phyloP scores from a whole-genome alignment of 35 echinoderm and acorn worm genomes.

The Ophioderma brevispina region DNA sequence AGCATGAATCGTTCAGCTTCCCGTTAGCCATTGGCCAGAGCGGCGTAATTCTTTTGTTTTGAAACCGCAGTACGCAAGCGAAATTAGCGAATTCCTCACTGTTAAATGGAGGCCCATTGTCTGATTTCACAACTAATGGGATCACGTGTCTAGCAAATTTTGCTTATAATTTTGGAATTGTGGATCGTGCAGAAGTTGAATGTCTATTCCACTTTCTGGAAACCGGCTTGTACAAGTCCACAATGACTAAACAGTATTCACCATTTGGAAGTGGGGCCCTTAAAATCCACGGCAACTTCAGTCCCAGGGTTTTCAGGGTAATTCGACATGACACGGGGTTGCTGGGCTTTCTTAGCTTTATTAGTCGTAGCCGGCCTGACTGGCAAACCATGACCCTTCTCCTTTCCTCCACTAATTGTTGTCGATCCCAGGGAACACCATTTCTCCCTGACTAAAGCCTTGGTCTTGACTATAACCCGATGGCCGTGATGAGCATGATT shows the following conservation, averaged over 20 bases:
- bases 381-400: constrained; percentile 47
- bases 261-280: constrained; percentile 42
- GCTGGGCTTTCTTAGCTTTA: background rate
- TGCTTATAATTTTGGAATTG: too few species aligned
- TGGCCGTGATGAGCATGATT: constrained; percentile 78
- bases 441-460: constrained; percentile 63
- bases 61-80: constrained; percentile 65
- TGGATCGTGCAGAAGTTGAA: constrained; percentile 61
- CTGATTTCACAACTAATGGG: too few species aligned
- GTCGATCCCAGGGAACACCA: constrained; percentile 74
- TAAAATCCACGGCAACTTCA: constrained; percentile 70
- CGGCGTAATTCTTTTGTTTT: constrained; percentile 68
- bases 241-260: constrained; percentile 35
- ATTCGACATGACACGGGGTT: constrained; percentile 46
- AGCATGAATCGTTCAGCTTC: too few species aligned
- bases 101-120: constrained; percentile 87
- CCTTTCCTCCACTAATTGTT: constrained; percentile 39
- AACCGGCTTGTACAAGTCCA: constrained; percentile 26
- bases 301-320: background rate
- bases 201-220: constrained; percentile 43
- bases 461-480: constrained; percentile 69
- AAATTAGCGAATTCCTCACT: constrained; percentile 59
- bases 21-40: constrained; percentile 82
- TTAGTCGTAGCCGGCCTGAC: constrained; percentile 54
- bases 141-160: too few species aligned